Evolutionary conservation across 2,888 invertebrate species (phyloP), one percentile per base, ranked within the genome.

Genomic region (Carterocephalus palaemon): DNA sequence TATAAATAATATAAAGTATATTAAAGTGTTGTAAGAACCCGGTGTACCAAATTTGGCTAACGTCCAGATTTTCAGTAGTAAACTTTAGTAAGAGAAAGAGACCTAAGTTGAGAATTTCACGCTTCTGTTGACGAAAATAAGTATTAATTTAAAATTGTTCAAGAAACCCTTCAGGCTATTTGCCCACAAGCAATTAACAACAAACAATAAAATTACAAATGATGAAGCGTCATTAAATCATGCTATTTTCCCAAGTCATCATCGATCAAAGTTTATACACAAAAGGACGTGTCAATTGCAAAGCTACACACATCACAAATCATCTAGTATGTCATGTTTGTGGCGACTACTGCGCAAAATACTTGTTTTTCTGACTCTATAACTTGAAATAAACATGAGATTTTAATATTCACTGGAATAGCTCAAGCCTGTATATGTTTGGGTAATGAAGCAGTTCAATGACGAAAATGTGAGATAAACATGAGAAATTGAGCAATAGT

Each of bases 1-100:
- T 64, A 73, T 74, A 75, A 72, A 73, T 70, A 70, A 64, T 60
- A 62, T 65, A 62, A 62, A 62, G 56, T 54, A 57, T 64, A 66
- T 65, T 67, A 66, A 56, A 57, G 49, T 54, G 39, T 54, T 54
- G 46, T 53, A 52, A 47, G 48, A 55, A 56, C 58, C 54, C 50
- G 19, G 17, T 53, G 51, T 60, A 48, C 52, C 31, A 52, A 52
- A 56, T 64, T 68, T 75, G 76, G 75, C 67, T 19, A 23, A 42
- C 54, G 43, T 62, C 65, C 70, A 67, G 52, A 46, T 53, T 32
- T 48, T 52, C 38, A 47, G 50, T 12, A 23, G 17, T 46, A 37
- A 48, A 37, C n/a, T 38, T 47, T 23, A 23, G 23, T 46, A 34
- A 20, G 23, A 26, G 19, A 15, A 34, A 20, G 8, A n/a, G 3